Evolutionary conservation across 2,113 vertebrate species (phyloP), one percentile per base, ranked within the genome.

Genomic region (Hemichromis elongatus): DNA sequence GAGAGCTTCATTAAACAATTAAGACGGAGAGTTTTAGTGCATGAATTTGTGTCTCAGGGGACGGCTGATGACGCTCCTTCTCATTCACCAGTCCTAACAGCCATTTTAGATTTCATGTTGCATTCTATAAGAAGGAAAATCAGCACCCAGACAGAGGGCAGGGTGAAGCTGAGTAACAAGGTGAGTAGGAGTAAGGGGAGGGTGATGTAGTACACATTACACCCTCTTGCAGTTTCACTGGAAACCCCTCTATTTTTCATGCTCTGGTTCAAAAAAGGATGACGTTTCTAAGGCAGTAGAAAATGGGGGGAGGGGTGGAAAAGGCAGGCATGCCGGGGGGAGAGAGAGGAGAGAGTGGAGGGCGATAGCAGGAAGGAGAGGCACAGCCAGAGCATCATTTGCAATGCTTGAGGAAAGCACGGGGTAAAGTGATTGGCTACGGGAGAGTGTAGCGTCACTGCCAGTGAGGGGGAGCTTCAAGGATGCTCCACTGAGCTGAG

Each of bases 221-320:
- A 83, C 73, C 80, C 77, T 42, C 42, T 16, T 77, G 82, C 88
- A 87, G 85, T 77, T 75, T 78, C 54, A 81, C 75, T 91, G 91
- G 92, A 94, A 95, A 90, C 78, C 91, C 93, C 92, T 89, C 61
- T 88, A 52, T 91, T 93, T 91, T 83, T 85, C 68, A 83, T 85
- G 89, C 90, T 86, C 91, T 86, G 80, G 88, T 81, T 89, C 53
- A 84, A 79, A 86, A 79, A 94, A 86, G 83, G 87, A 86, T 88
- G 84, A 95, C 35, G 91, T 88, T 75, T 86, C 80, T 81, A 83
- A 93, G 87, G 93, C 94, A 93, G 92, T 77, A 94, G 93, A 94
- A 93, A 92, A 87, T 94, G 95, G 95, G 95, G 95, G 95, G 95
- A 95, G 92, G 95, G 95, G 95, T 85, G 87, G 88, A 55, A 79